Conservation (phyloP, 2,888 invertebrate species). For the Octonoba sinensis region DNA sequence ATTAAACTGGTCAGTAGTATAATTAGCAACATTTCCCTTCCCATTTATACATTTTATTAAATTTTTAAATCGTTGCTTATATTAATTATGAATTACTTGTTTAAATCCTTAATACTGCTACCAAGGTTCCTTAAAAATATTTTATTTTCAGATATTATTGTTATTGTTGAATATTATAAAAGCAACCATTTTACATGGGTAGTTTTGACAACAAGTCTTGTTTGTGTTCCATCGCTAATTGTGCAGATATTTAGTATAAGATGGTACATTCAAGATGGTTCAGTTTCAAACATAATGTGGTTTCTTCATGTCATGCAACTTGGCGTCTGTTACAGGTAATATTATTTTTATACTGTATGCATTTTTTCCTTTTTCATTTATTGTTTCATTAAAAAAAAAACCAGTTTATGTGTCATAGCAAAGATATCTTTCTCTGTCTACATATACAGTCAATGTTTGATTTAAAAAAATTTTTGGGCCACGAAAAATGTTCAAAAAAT, state of each 20-base stretch:
- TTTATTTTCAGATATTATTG: constrained; percentile 51
- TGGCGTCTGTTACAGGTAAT: constrained; percentile 79
- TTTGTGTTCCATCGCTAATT: constrained; percentile 81
- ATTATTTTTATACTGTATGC: neutral
- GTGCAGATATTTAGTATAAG: constrained; percentile 82
- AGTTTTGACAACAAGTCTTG: constrained; percentile 78
- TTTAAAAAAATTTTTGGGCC: too few species aligned
- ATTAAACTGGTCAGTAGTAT: too few species aligned
- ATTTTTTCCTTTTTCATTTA: neutral
- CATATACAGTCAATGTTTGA: too few species aligned
- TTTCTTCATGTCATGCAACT: constrained; percentile 77
- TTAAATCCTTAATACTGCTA: neutral
- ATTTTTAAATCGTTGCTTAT: neutral
- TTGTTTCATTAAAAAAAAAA: too few species aligned
- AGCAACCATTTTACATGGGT: constrained; percentile 43
- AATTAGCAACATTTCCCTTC: constrained; percentile 36
- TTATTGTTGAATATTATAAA: constrained; percentile 54
- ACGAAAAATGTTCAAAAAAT: too few species aligned
- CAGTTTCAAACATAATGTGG: constrained; percentile 22
- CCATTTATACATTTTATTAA: too few species aligned
- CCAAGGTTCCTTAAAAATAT: neutral
- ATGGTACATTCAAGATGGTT: constrained; percentile 74
- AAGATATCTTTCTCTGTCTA: too few species aligned
- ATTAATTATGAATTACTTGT: neutral
- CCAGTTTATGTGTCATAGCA: too few species aligned